Conservation (phyloP, 2,888 invertebrate species). For the Drosophila subsilvestris region DNA sequence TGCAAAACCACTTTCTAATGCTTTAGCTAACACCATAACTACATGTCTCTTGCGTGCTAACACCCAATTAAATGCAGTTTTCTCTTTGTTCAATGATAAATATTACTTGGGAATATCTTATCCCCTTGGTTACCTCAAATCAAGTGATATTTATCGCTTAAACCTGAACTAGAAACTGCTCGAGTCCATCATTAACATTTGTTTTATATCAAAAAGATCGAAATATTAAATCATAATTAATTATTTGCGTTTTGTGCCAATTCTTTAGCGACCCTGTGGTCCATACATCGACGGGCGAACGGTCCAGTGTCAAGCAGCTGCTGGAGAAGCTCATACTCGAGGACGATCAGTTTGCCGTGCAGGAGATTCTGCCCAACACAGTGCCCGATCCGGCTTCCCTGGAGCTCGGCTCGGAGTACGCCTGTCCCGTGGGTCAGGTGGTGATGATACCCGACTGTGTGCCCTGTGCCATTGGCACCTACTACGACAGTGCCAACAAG, state of each 20-base stretch:
- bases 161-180: not conserved
- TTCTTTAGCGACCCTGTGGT: conserved; percentile 92
- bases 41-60: conserved; percentile 59
- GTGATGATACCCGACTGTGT: conserved; percentile 97
- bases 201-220: not conserved
- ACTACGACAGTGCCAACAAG: conserved; percentile 90
- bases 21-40: conserved; percentile 57
- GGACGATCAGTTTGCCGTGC: conserved; percentile 96
- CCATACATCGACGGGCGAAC: conserved; percentile 93
- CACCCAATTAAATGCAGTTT: conserved; percentile 12
- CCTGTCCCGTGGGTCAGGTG: conserved; percentile 96
- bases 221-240: not conserved
- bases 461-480: conserved; percentile 96
- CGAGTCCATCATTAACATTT: not conserved
- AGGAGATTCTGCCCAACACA: conserved; percentile 96
- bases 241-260: not conserved
- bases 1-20: conserved; percentile 42
- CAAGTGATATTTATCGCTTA: not conserved
- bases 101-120: not conserved
- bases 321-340: conserved; percentile 95
- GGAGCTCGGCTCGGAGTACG: conserved; percentile 94
- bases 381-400: conserved; percentile 96
- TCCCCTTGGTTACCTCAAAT: not conserved
- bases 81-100: not conserved
- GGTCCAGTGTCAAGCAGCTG: conserved; percentile 92